Evolutionary conservation across 2,888 invertebrate species (phyloP), one percentile per base, ranked within the genome.

Genomic region (Acleris emargana): DNA sequence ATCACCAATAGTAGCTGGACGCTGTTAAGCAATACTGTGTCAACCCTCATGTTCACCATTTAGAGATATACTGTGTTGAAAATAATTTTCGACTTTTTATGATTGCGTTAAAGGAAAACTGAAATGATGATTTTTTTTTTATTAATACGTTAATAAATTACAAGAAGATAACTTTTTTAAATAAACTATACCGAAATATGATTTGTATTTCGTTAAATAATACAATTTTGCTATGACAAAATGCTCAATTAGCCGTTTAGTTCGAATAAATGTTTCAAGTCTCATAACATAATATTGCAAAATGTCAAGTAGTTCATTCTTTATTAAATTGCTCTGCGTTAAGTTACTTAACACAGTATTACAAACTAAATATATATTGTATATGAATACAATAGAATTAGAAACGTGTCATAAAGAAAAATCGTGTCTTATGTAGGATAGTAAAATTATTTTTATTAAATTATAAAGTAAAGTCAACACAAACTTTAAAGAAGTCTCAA

Each of bases 1-100:
- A n/a, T n/a, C n/a, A n/a, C n/a, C n/a, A n/a, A n/a, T n/a, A 2
- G 2, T 20, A 20, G 2, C 20, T 47, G 60, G 60, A 60, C 60
- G 60, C 51, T 50, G 60, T 38, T 60, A 60, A 51, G 22, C 60
- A 60, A 60, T 38, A 60, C 51, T 51, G 42, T 60, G 51, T 60
- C 51, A 60, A 51, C 60, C 51, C 50, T 47, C 59, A 51, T 42
- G 60, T 42, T 42, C 32, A 51, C 60, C 50, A 60, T 60, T 60
- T 60, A 28, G 60, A 60, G 60, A 38, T 50, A 60, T 32, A 50
- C 47, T 22, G 20, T 18, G 18, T 58, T 49, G 22, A 47, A 58
- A 17, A 25, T 58, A 45, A 16, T 16, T 47, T 22, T 47, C 22
- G 9, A 43, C 3, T 43, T 43, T 43, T 43, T 43, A n/a, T 43